phyloP scores from a whole-genome alignment of 2,113 vertebrate genomes.

The Eurystomus gularis region DNA sequence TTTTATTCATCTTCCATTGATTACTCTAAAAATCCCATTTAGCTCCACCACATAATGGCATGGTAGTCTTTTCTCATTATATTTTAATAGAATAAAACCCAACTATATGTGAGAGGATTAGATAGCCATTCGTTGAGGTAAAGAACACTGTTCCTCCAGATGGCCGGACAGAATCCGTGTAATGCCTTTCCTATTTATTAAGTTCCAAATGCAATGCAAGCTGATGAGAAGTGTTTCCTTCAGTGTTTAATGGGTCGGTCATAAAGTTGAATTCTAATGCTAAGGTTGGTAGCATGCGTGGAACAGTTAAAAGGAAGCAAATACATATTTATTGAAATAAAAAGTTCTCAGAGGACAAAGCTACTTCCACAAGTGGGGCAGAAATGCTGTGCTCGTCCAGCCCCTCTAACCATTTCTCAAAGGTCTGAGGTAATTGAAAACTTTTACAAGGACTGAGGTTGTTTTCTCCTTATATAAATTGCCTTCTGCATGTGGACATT shows the following conservation, averaged over 20 bases:
- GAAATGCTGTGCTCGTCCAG: neutral
- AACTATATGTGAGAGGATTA: constrained; percentile 32
- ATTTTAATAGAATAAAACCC: constrained; percentile 71
- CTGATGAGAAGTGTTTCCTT: constrained; percentile 53
- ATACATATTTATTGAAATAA: neutral
- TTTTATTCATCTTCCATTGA: constrained; percentile 71
- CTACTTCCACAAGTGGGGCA: neutral
- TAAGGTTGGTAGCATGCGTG: neutral
- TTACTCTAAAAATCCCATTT: constrained; percentile 68
- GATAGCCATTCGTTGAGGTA: constrained; percentile 11
- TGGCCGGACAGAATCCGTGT: constrained; percentile 45
- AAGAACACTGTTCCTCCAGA: constrained; percentile 51
- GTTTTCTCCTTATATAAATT: neutral
- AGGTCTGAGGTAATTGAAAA: neutral
- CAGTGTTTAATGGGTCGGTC: constrained; percentile 45
- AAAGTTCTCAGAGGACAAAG: neutral
- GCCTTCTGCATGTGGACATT: neutral
- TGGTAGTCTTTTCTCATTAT: constrained; percentile 65
- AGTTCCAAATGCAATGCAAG: constrained; percentile 53
- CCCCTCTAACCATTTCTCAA: neutral
- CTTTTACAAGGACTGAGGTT: neutral
- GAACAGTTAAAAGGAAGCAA: constrained; percentile 45
- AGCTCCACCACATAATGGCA: constrained; percentile 63
- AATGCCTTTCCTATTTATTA: constrained; percentile 60
- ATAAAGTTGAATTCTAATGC: constrained; percentile 16